A percentile compares a stretch with the other conserved stretches of the same genome.
phyloP scores from a whole-genome alignment of 1,140 invertebrate species.

The Neodiprion fabricii region DNA sequence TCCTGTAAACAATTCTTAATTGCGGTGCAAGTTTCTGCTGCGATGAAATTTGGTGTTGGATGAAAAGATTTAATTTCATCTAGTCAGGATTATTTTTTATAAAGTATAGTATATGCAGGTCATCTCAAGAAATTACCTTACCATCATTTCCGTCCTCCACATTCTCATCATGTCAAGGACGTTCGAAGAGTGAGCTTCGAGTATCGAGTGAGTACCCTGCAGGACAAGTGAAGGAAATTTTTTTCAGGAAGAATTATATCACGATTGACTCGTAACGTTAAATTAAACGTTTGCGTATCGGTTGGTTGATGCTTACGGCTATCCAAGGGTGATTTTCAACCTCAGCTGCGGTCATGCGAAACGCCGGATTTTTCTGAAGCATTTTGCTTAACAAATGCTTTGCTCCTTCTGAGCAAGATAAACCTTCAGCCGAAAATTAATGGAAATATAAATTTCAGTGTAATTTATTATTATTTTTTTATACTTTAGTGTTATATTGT shows the following conservation, averaged over 20 bases:
- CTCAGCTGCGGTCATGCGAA: constrained; percentile 62
- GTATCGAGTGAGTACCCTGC: constrained; percentile 13
- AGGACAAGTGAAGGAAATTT: background rate
- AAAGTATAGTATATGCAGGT: too few species aligned
- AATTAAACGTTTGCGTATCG: background rate
- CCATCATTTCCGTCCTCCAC: constrained; percentile 30
- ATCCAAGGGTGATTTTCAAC: constrained; percentile 63
- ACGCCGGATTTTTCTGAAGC: constrained; percentile 62
- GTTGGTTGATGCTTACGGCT: constrained; percentile 33
- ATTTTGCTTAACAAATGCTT: constrained; percentile 56
- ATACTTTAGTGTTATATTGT: background rate
- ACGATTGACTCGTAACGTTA: background rate
- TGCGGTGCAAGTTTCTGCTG: background rate
- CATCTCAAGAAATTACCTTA: constrained; percentile 10
- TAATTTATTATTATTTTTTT: constrained; percentile 21
- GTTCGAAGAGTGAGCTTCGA: constrained; percentile 20
- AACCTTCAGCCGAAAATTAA: constrained; percentile 5
- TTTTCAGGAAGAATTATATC: constrained; percentile 8
- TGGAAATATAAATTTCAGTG: constrained; percentile 10
- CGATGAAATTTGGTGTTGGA: too few species aligned
- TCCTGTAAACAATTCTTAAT: background rate
- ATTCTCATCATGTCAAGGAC: constrained; percentile 29
- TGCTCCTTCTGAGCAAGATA: constrained; percentile 43
- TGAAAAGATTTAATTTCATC: too few species aligned
- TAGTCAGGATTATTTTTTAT: too few species aligned